Evolutionary conservation across 2,113 vertebrate genomes (phyloP).

Genomic region (Macquaria australasica): DNA sequence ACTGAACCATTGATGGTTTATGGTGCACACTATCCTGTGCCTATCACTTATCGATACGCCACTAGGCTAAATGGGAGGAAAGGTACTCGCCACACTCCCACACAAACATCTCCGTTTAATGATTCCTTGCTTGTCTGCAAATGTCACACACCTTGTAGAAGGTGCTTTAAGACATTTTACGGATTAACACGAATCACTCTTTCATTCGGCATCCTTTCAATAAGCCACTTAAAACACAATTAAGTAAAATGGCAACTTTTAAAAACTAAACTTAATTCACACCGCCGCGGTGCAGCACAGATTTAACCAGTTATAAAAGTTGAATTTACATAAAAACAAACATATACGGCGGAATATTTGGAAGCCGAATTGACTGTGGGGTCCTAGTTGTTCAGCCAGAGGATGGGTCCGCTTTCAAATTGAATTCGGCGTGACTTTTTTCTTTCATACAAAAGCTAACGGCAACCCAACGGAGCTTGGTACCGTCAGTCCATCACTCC

Average conservation of each 20-base stretch:
- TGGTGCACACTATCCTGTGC: not conserved
- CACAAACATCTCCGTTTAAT: not conserved
- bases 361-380: not conserved
- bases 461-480: constrained; percentile 17
- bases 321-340: not conserved
- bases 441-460: not conserved
- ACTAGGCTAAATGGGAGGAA: not conserved
- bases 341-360: too few species aligned
- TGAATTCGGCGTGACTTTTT: not conserved
- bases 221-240: not conserved
- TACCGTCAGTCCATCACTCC: constrained; percentile 50
- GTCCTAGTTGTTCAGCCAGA: accelerated
- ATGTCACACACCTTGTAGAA: accelerated
- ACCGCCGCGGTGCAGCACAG: too few species aligned
- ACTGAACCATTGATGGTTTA: not conserved
- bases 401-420: accelerated
- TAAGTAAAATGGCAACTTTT: not conserved
- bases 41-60: too few species aligned
- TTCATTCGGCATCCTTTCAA: not conserved
- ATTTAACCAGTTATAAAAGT: constrained; percentile 32
- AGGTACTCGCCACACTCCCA: constrained; percentile 1
- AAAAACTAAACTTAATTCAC: not conserved
- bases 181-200: not conserved
- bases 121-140: not conserved
- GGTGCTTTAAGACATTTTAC: not conserved